Evolutionary conservation across 2,113 vertebrate genomes (phyloP), one percentile per base, ranked within the genome.

Genomic region (Chrysochloris asiatica): DNA sequence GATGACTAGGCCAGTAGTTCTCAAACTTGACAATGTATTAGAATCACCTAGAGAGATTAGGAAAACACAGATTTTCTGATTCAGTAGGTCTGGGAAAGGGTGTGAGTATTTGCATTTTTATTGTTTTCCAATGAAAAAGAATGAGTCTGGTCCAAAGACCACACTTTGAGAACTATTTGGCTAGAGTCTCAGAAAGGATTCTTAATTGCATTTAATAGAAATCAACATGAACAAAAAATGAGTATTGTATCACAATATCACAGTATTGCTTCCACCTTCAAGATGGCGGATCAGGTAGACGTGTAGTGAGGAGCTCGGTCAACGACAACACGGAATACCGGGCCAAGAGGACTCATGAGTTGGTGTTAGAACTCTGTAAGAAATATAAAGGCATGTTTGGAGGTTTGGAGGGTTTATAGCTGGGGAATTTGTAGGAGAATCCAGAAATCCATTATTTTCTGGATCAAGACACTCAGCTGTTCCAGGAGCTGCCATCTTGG

Each of bases 31-130:
- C 24, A 73, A 38, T 47, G 33, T 24, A 41, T 71, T 11, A 41
- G 21, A 63, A 63, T 71, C 22, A 71, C 19, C 26, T 71, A 30
- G 28, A 73, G 22, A 11, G 33, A 59, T 26, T 73, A 56, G 5
- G 28, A 56, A 72, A 94, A 59, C 45, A 65, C 13, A 80, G 28
- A 65, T n/a, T 48, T 89, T 72, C 89, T 93, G 28, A 84, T 63
- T 88, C 54, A 26, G 24, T 30, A 71, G 4, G 8, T 80, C 33
- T 78, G 17, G 26, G 47, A 24, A 43, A 1, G 14, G 11, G 12
- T 59, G 38, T 77, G 28, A 71, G 13, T 83, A 28, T 41, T 30
- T 88, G 36, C 50, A 65, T 47, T 71, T 76, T 73, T 86, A 90
- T 11, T 69, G 22, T 13, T 72, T 21, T 71, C 38, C 67, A 71